Conservation (phyloP, 1,140 invertebrate species). For the Tenebrio molitor region DNA sequence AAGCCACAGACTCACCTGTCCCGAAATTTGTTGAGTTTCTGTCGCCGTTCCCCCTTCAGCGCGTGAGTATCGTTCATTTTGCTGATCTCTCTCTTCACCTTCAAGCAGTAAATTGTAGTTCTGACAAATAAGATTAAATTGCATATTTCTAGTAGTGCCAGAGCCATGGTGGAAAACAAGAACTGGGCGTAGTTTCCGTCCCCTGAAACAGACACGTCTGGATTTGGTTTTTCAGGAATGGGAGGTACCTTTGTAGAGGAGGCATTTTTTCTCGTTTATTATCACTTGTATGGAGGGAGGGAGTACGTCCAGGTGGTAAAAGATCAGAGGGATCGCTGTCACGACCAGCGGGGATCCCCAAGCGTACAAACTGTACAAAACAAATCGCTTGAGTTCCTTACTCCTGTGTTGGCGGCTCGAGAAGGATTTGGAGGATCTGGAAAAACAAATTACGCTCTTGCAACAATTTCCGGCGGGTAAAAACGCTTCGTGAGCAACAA, state of each 20-base stretch:
- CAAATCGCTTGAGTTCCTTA: conserved; percentile 68
- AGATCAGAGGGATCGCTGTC: conserved; percentile 51
- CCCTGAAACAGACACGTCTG: conserved; percentile 46
- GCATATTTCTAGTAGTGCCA: conserved; percentile 72
- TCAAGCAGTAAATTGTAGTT: conserved; percentile 76
- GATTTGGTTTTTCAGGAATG: background rate
- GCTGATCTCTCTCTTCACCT: conserved; percentile 78
- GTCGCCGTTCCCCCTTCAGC: conserved; percentile 42
- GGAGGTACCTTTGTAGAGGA: conserved; percentile 53
- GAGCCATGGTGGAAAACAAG: conserved; percentile 75
- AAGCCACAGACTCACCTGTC: background rate
- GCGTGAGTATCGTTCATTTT: conserved; percentile 64
- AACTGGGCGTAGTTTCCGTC: conserved; percentile 66
- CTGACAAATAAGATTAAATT: conserved; percentile 78
- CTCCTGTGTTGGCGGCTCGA: conserved; percentile 62
- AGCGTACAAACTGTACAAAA: conserved; percentile 74
- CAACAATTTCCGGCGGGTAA: conserved; percentile 7
- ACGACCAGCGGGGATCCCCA: conserved; percentile 72
- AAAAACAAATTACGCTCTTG: conserved; percentile 43
- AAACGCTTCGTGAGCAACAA: background rate
- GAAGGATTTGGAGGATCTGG: conserved; percentile 54
- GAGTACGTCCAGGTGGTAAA: conserved; percentile 48
- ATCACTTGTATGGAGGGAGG: conserved; percentile 53
- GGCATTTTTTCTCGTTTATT: conserved; percentile 54
- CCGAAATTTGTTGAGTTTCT: conserved; percentile 43